Evolutionary conservation across 2,888 invertebrate genomes (phyloP).

Genomic region (Diaphora mendica): DNA sequence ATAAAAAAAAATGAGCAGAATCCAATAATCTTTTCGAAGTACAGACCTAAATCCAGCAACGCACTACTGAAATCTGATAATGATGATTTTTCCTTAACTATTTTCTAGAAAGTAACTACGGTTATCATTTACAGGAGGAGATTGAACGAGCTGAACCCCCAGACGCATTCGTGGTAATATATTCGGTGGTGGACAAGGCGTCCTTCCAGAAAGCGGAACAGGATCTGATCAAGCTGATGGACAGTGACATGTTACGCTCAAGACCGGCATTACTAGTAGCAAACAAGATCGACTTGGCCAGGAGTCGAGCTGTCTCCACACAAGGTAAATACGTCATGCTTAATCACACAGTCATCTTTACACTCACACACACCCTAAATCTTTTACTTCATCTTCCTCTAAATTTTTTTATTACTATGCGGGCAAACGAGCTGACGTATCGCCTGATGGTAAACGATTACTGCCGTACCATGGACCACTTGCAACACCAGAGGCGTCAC

Average conservation of each 20-base stretch:
- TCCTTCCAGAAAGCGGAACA: slow-evolving; percentile 94
- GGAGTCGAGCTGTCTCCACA: slow-evolving; percentile 94
- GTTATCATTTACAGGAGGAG: slow-evolving; percentile 87
- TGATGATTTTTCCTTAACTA: neutral
- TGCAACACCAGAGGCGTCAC: too few species aligned
- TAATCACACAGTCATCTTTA: too few species aligned
- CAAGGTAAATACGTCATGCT: slow-evolving; percentile 88
- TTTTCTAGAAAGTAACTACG: slow-evolving; percentile 10
- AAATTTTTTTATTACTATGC: too few species aligned
- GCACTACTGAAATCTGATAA: too few species aligned
- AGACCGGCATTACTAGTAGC: slow-evolving; percentile 95
- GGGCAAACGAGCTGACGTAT: too few species aligned
- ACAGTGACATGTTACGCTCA: slow-evolving; percentile 91
- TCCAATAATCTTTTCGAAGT: too few species aligned
- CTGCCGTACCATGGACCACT: too few species aligned
- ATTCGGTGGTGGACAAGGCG: slow-evolving; percentile 96
- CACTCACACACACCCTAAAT: too few species aligned
- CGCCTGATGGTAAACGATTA: too few species aligned
- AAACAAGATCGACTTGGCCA: slow-evolving; percentile 97
- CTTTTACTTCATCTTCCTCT: too few species aligned
- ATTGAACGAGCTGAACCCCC: slow-evolving; percentile 90
- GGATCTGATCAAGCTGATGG: slow-evolving; percentile 91
- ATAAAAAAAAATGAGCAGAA: too few species aligned
- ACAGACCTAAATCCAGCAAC: too few species aligned
- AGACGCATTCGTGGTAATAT: slow-evolving; percentile 95